Evolutionary conservation across 2,113 vertebrate genomes (phyloP).

Genomic region (Caranx ignobilis): DNA sequence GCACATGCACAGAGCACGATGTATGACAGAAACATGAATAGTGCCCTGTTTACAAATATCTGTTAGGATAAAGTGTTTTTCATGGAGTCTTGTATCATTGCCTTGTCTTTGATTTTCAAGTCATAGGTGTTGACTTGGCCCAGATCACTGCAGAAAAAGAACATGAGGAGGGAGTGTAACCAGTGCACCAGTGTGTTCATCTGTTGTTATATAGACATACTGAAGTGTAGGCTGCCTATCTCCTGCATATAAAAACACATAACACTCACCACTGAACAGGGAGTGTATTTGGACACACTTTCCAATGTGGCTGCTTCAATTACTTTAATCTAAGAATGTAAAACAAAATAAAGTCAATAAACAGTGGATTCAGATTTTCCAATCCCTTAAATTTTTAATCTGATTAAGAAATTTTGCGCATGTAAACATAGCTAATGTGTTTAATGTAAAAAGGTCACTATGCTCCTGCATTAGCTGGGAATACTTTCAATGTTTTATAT

Average conservation of each 20-base stretch:
- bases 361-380: too few relatives aligned
- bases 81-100: neutral
- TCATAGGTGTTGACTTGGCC: neutral
- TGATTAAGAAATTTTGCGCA: too few relatives aligned
- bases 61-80: neutral
- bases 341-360: conserved; percentile 38
- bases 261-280: conserved; percentile 24
- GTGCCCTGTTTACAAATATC: neutral
- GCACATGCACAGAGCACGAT: too few relatives aligned
- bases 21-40: too few relatives aligned
- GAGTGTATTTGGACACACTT: conserved; percentile 17
- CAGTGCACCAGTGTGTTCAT: conserved; percentile 41
- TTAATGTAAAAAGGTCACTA: too few relatives aligned
- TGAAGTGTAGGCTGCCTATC: conserved; percentile 36
- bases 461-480: too few relatives aligned
- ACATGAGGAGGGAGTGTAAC: conserved; percentile 8
- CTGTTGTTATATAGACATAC: conserved; percentile 45
- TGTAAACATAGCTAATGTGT: too few relatives aligned
- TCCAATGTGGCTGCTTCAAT: conserved; percentile 44
- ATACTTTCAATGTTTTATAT: too few relatives aligned
- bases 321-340: conserved; percentile 42
- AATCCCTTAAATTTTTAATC: too few relatives aligned
- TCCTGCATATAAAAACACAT: conserved; percentile 40
- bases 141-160: conserved; percentile 18
- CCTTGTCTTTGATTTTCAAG: conserved; percentile 3